Percentiles rank a stretch among this genome's conserved stretches.
Evolutionary conservation across 2,888 invertebrate genomes (phyloP).

Genomic region (Athalia circularis): DNA sequence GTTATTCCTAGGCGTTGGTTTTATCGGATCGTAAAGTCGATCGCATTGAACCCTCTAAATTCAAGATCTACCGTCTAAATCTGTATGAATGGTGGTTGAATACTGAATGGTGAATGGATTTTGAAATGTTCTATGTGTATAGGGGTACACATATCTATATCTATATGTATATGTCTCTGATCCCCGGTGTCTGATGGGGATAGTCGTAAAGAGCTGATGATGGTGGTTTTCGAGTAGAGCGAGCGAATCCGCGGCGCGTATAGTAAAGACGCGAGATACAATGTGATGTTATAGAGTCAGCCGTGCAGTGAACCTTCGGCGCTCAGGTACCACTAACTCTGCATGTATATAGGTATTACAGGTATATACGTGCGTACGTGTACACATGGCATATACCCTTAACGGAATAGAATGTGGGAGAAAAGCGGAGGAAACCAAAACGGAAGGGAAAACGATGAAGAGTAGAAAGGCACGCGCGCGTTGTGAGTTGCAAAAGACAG

Average conservation of each 20-base stretch:
- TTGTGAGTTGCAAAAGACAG: too few relatives aligned
- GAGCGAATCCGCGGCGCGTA: not conserved
- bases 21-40: not conserved
- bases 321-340: too few relatives aligned
- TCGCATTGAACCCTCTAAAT: slow-evolving; percentile 13
- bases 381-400: too few relatives aligned
- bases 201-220: not conserved
- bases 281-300: not conserved
- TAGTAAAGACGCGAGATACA: slow-evolving; percentile 13
- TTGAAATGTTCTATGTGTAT: too few relatives aligned
- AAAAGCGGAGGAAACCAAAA: not conserved
- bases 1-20: slow-evolving; percentile 8
- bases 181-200: slow-evolving; percentile 16
- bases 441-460: not conserved
- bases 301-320: too few relatives aligned
- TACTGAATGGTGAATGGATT: too few relatives aligned
- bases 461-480: not conserved
- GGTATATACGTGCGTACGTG: too few relatives aligned
- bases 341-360: too few relatives aligned
- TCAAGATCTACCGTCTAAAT: not conserved
- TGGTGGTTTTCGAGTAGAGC: not conserved
- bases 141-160: not conserved
- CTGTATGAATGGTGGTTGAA: not conserved
- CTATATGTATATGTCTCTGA: not conserved
- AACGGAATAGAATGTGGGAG: slow-evolving; percentile 6